A percentile compares a stretch with the other conserved stretches of the same genome.
Evolutionary conservation across 1,140 invertebrate genomes (phyloP).

Genomic region (Ostrea denselamellosa): DNA sequence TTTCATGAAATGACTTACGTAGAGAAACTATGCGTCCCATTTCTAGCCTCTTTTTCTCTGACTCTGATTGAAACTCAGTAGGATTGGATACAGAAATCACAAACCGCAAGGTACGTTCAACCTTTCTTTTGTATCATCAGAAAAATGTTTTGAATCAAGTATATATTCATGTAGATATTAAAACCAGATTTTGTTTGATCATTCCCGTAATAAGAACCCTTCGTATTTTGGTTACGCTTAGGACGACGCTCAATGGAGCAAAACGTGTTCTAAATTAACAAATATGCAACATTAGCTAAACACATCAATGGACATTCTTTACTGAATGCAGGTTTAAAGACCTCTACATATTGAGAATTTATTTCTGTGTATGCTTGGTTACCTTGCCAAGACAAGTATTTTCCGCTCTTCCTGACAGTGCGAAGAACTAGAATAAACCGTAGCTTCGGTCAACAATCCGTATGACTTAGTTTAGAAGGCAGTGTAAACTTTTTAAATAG

Average conservation of each 20-base stretch:
- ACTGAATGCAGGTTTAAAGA: not conserved
- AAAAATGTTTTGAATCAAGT: not conserved
- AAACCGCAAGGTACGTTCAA: not conserved
- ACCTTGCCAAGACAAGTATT: not conserved
- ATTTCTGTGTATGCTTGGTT: constrained; percentile 5
- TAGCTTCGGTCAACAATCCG: not conserved
- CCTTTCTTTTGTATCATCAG: not conserved
- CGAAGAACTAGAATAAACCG: not conserved
- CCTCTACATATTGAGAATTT: not conserved
- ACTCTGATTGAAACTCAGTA: not conserved
- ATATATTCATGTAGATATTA: not conserved
- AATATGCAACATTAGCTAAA: constrained; percentile 14
- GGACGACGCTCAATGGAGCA: not conserved
- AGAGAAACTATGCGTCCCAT: not conserved
- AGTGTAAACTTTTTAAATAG: not conserved
- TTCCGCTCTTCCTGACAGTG: not conserved
- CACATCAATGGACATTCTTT: not conserved
- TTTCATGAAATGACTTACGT: constrained; percentile 4
- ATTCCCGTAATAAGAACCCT: not conserved
- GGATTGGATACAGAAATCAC: not conserved
- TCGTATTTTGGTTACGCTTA: not conserved
- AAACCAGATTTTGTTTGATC: not conserved
- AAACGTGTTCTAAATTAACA: not conserved
- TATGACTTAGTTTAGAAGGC: not conserved
- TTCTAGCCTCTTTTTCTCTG: too few species aligned